Percentiles rank a stretch among this genome's conserved stretches.
These are phyloP conservation scores for Drosophila meridiana DNA, from an alignment of 2,888 invertebrate species.

Conservation along the genomic window DNA sequence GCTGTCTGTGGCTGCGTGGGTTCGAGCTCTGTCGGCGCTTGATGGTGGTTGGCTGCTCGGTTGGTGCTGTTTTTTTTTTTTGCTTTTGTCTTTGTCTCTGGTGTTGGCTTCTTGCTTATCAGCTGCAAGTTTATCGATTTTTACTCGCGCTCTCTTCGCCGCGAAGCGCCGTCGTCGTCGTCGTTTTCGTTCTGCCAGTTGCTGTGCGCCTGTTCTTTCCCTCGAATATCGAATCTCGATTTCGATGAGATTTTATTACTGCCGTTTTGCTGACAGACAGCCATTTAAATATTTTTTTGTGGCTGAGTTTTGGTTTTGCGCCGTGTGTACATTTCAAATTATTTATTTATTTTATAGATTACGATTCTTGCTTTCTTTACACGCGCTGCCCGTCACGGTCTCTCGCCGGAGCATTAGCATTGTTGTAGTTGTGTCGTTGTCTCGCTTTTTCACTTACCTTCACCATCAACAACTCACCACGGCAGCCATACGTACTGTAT, in stretches of 20 bases:
- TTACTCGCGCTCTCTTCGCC: constrained; percentile 27
- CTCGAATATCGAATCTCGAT: constrained; percentile 85
- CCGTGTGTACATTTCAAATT: constrained; percentile 59
- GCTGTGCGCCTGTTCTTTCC: constrained; percentile 83
- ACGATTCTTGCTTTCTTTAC: constrained; percentile 62
- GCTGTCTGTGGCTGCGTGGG: constrained; percentile 28
- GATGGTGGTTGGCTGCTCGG: constrained; percentile 23
- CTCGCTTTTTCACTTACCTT: constrained; percentile 73
- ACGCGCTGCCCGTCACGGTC: constrained; percentile 32
- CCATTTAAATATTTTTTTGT: constrained; percentile 40
- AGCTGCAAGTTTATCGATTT: constrained; percentile 61
- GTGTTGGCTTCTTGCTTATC: constrained; percentile 43
- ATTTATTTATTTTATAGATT: constrained; percentile 78
- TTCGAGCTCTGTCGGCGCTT: constrained; percentile 18
- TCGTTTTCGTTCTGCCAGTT: constrained; percentile 49
- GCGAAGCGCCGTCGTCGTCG: constrained; percentile 28
- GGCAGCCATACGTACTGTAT: constrained; percentile 5
- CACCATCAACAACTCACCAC: constrained; percentile 69
- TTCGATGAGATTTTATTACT: constrained; percentile 83
- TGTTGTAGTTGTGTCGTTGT: constrained; percentile 54
- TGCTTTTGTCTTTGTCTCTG: constrained; percentile 20
- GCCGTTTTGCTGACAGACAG: constrained; percentile 39
- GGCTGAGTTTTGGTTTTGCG: constrained; percentile 32
- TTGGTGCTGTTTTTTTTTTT: constrained; percentile 4
- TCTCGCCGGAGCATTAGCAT: constrained; percentile 56